Evolutionary conservation across 1,140 invertebrate species (phyloP), one percentile per base, ranked within the genome.

Genomic region (Araneus ventricosus): DNA sequence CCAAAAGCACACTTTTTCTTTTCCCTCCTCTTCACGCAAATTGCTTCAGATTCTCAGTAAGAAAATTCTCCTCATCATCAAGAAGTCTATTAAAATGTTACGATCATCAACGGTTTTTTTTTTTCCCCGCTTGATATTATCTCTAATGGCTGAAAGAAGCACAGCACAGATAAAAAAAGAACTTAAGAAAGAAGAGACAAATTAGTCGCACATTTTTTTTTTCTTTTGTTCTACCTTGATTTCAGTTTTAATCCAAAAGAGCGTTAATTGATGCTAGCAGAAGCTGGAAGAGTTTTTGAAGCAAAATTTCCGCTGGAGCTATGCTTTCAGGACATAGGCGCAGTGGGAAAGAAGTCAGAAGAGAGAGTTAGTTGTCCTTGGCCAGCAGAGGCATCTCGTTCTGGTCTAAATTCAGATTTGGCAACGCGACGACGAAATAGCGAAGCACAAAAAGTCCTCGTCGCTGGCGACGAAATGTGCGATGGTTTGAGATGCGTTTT

Each of bases 391-490:
- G 85, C 87, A 93, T 93, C 86, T 70, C 24, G 27, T 79, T 82
- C 39, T 34, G 85, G 63, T 88, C 92, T 93, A 93, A 93, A 93
- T 93, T 93, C 92, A 93, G 92, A 93, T 93, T 93, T 93, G 92
- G 92, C 92, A 93, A 87, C 70, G 92, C 86, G 75, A 75, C 57
- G 91, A 39, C 67, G n/a, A 93, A 93, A 93, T 93, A 93, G 91
- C 90, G 75, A 70, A 84, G 82, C 82, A 85, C 59, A 57, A 92
- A 92, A 87, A 63, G 41, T 84, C 39, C 85, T 88, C 52, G 27
- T 20, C 85, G 27, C n/a, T 79, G 45, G 37, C 90, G 90, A 85
- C 82, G 75, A 92, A 92, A 80, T 90, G 70, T 59, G 17, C 39
- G 88, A 80, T n/a, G 70, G 67, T 30, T 84, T 84, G 82, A 84